Conservation (phyloP, 2,113 vertebrate genomes). For the Scatophagus argus region DNA sequence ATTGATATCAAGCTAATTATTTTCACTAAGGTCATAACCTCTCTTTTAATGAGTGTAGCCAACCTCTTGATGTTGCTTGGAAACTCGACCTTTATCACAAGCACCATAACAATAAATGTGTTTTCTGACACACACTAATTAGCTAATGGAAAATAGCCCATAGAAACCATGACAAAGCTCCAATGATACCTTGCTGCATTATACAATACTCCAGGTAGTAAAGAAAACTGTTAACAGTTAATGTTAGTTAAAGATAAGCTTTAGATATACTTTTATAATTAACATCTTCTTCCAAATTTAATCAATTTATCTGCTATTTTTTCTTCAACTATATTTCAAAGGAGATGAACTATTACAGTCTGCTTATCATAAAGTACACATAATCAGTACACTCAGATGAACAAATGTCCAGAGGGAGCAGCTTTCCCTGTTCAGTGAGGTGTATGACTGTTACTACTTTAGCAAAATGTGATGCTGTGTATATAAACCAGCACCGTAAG, state of each 20-base stretch:
- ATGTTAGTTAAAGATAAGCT: neutral
- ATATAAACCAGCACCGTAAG: too few species aligned
- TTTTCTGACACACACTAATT: constrained; percentile 40
- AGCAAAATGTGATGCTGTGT: too few species aligned
- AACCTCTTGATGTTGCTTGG: constrained; percentile 33
- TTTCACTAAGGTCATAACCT: constrained; percentile 44
- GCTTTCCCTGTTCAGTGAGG: too few species aligned
- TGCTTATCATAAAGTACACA: neutral
- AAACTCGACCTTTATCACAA: constrained; percentile 33
- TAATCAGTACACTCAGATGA: too few species aligned
- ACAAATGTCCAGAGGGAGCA: too few species aligned
- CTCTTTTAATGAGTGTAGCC: constrained; percentile 25
- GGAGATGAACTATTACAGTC: neutral
- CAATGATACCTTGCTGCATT: neutral
- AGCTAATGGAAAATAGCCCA: constrained; percentile 10
- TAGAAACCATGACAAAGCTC: neutral
- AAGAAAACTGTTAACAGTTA: neutral
- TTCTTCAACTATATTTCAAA: neutral
- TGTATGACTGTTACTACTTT: too few species aligned
- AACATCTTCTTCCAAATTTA: neutral
- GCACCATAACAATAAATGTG: constrained; percentile 10
- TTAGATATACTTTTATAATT: neutral
- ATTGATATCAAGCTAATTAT: constrained; percentile 35
- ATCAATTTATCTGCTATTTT: neutral
- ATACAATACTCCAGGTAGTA: neutral